Percentiles rank a stretch among this genome's conserved stretches.
Conservation (phyloP, 2,113 vertebrate species). For the Salminus brasiliensis region DNA sequence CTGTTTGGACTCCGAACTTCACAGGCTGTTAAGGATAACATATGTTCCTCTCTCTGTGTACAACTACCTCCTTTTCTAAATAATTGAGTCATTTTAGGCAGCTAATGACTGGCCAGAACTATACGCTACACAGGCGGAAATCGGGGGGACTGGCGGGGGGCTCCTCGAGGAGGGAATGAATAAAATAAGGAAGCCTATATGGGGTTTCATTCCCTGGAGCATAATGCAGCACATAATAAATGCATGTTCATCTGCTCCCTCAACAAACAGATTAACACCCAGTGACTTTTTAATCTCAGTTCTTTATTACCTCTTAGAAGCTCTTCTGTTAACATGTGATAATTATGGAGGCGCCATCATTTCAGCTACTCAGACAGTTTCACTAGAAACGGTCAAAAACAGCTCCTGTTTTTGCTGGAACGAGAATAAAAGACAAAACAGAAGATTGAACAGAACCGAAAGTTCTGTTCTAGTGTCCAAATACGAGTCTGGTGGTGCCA, state of each 20-base stretch:
- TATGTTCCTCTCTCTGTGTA: conserved; percentile 59
- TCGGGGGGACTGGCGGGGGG: not conserved
- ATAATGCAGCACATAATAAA: not conserved
- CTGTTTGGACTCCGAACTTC: conserved; percentile 69
- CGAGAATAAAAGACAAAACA: too few species aligned
- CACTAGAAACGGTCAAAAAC: too few species aligned
- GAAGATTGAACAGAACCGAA: too few species aligned
- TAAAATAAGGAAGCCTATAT: not conserved
- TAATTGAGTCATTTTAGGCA: conserved; percentile 64
- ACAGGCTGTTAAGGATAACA: conserved; percentile 73
- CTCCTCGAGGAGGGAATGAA: not conserved
- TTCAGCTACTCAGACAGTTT: too few species aligned
- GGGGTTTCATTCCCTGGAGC: not conserved
- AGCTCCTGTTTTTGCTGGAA: too few species aligned
- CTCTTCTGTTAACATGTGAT: too few species aligned
- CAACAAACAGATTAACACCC: not conserved
- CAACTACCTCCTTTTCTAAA: conserved; percentile 41
- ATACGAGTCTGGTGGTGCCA: too few species aligned
- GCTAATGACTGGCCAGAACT: conserved; percentile 49
- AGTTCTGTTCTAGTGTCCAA: too few species aligned
- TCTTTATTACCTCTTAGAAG: too few species aligned
- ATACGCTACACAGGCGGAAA: conserved; percentile 9
- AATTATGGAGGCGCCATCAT: too few species aligned
- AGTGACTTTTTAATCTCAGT: too few species aligned
- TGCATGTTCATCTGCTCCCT: not conserved